Percentiles rank a stretch among this genome's conserved stretches.
These are phyloP conservation scores for Pseudomugil gertrudae DNA, from an alignment of 2,797 vertebrate genomes.

Conservation along the genomic window DNA sequence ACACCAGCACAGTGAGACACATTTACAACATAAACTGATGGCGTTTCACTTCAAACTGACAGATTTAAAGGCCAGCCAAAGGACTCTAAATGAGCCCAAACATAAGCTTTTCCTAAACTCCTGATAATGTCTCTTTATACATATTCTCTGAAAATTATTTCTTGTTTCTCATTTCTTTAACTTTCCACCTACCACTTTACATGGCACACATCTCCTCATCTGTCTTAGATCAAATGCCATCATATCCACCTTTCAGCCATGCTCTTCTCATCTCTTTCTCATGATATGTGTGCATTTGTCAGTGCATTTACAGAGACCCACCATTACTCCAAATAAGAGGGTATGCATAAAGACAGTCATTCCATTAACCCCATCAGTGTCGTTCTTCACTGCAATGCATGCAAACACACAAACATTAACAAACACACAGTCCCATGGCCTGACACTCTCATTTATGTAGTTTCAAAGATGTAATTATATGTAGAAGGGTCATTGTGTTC, in stretches of 20 bases:
- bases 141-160: slow-evolving; percentile 3
- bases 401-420: neutral
- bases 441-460: slow-evolving; percentile 9
- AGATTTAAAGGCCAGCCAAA: slow-evolving; percentile 54
- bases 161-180: slow-evolving; percentile 12
- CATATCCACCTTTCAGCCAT: slow-evolving; percentile 14
- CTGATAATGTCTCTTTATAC: neutral
- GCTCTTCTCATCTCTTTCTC: slow-evolving; percentile 13
- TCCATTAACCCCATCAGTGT: slow-evolving; percentile 58
- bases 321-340: slow-evolving; percentile 60
- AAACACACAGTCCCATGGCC: slow-evolving; percentile 1
- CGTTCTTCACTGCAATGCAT: slow-evolving; percentile 7
- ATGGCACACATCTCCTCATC: neutral
- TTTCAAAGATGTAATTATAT: slow-evolving; percentile 31
- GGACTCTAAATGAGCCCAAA: slow-evolving; percentile 45
- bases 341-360: slow-evolving; percentile 45
- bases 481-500: neutral
- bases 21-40: slow-evolving; percentile 54
- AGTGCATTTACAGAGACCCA: slow-evolving; percentile 39
- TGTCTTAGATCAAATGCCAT: slow-evolving; percentile 37
- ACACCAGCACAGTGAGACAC: slow-evolving; percentile 20
- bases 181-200: slow-evolving; percentile 5
- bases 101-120: slow-evolving; percentile 34
- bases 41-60: slow-evolving; percentile 46
- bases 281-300: slow-evolving; percentile 14